A percentile compares a stretch with the other conserved stretches of the same genome.
Evolutionary conservation across 2,888 invertebrate genomes (phyloP).

Genomic region (Pollenia griseotomentosa): DNA sequence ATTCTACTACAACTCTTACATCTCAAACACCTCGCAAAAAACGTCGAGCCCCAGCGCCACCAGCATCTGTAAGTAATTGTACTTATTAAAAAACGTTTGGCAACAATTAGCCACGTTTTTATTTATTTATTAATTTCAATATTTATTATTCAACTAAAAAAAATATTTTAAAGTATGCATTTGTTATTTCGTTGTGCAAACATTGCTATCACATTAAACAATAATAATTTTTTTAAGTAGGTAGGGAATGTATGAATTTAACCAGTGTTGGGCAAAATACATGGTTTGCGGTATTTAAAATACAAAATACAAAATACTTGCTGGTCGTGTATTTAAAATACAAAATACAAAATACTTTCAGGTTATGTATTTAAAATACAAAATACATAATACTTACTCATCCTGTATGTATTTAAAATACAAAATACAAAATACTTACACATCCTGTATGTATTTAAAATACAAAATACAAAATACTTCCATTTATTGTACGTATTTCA

Average conservation of each 20-base stretch:
- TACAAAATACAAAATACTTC: no score
- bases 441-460: no score
- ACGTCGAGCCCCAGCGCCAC: slow-evolving; percentile 87
- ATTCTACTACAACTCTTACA: slow-evolving; percentile 67
- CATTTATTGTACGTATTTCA: no score
- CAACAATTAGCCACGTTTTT: not conserved
- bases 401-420: no score
- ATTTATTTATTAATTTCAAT: not conserved
- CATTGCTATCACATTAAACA: slow-evolving; percentile 16
- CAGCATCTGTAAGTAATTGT: slow-evolving; percentile 75
- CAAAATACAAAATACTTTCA: no score
- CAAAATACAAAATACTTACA: no score
- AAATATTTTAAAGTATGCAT: slow-evolving; percentile 3
- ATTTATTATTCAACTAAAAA: slow-evolving; percentile 15
- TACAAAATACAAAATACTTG: no score
- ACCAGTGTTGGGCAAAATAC: no score
- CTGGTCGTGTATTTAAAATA: no score
- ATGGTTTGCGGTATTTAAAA: no score
- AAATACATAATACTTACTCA: no score
- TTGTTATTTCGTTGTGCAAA: slow-evolving; percentile 36
- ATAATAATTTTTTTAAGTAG: slow-evolving; percentile 20
- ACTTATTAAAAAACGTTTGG: not conserved
- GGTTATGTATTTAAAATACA: no score
- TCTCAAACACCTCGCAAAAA: slow-evolving; percentile 87
- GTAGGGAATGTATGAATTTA: not conserved